These are phyloP conservation scores for Tichodroma muraria DNA, from an alignment of 2,113 vertebrate genomes.

Conservation along the genomic window DNA sequence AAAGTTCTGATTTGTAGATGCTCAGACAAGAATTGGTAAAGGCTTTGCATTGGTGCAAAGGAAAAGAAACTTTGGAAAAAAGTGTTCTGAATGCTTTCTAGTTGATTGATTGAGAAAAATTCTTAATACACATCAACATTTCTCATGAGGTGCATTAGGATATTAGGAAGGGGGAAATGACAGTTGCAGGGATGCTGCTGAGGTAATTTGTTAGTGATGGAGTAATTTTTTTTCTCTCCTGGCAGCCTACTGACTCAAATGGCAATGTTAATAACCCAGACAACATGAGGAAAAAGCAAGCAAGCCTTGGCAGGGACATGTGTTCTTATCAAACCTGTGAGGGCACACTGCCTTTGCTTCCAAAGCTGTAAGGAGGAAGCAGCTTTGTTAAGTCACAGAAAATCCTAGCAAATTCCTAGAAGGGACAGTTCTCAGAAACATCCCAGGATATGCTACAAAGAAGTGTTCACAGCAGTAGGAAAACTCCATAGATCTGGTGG, in stretches of 20 bases:
- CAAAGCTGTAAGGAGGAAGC: background rate
- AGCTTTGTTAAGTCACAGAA: background rate
- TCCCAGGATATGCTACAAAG: background rate
- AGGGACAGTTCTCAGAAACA: background rate
- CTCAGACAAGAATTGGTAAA: background rate
- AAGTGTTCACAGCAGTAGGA: background rate
- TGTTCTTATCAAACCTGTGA: background rate
- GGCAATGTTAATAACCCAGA: background rate
- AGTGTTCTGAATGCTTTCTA: background rate
- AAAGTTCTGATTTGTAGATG: background rate
- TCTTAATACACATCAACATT: background rate
- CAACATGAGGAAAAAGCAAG: background rate
- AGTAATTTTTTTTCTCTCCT: background rate
- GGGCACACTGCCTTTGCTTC: background rate
- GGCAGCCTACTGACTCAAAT: background rate
- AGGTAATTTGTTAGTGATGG: background rate
- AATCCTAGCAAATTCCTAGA: slow-evolving; percentile 33
- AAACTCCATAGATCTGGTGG: background rate
- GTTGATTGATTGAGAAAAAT: background rate
- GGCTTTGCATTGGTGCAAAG: background rate
- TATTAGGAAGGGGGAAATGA: background rate
- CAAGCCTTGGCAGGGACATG: background rate
- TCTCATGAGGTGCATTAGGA: background rate
- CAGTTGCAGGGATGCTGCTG: background rate
- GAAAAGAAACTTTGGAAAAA: background rate